Conservation (phyloP, 2,888 invertebrate genomes). For the Gryllus longicercus region DNA sequence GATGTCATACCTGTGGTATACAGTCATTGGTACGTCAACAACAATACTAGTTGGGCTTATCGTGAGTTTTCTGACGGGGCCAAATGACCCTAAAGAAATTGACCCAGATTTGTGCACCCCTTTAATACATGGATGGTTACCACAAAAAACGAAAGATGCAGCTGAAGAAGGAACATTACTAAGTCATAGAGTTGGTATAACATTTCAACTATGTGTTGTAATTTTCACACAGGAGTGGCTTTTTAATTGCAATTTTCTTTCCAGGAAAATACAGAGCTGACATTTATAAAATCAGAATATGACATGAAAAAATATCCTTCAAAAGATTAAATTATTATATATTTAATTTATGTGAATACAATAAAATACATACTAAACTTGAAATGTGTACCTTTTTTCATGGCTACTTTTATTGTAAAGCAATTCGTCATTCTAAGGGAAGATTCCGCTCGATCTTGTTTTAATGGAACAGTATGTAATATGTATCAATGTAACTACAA, state of each 20-base stretch:
- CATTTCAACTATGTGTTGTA: not conserved
- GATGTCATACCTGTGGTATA: conserved; percentile 75
- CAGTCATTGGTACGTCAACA: conserved; percentile 65
- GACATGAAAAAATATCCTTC: not conserved
- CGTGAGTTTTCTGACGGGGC: conserved; percentile 65
- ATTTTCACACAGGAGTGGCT: not conserved
- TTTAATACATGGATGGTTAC: conserved; percentile 56
- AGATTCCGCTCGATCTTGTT: no score
- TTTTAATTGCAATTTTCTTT: not conserved
- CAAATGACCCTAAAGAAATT: conserved; percentile 55
- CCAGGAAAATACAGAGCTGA: not conserved
- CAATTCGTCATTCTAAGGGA: no score
- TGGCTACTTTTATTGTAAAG: no score
- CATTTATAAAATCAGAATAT: not conserved
- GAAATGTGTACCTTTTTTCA: no score
- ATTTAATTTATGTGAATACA: no score
- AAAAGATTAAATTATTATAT: not conserved
- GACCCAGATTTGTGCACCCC: conserved; percentile 64
- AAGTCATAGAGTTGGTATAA: not conserved
- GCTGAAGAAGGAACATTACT: not conserved
- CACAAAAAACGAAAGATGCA: conserved; percentile 30
- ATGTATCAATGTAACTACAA: no score
- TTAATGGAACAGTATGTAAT: no score
- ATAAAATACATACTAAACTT: no score
- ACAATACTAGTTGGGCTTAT: conserved; percentile 62